Conservation (phyloP, 2,113 vertebrate species). For the Chamaetylas fuelleborni region DNA sequence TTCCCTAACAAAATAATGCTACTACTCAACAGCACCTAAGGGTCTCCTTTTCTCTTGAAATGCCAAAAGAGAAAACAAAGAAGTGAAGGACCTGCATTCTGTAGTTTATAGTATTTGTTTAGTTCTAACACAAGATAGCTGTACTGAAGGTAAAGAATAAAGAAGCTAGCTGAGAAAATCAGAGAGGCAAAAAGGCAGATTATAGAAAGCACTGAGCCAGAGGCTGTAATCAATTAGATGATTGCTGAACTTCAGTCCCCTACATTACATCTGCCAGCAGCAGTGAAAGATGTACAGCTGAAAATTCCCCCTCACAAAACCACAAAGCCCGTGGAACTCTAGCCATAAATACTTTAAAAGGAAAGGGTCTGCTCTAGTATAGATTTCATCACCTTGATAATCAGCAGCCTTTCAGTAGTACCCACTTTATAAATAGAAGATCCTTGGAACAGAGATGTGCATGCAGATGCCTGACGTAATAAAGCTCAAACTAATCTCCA, state of each 20-base stretch:
- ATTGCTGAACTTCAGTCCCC: neutral
- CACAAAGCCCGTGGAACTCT: neutral
- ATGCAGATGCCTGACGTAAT: neutral
- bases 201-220: neutral
- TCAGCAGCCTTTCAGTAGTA: neutral
- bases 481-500: neutral
- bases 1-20: neutral
- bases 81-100: neutral
- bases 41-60: neutral
- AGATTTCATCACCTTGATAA: neutral
- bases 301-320: neutral
- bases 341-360: neutral
- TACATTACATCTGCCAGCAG: neutral
- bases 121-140: neutral
- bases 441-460: neutral
- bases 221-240: neutral
- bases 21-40: neutral
- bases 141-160: neutral
- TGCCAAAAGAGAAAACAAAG: neutral
- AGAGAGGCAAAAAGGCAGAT: neutral
- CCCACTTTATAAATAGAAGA: neutral
- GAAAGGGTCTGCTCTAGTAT: neutral
- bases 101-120: neutral
- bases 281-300: neutral
- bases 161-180: neutral